Percentiles rank a stretch among this genome's conserved stretches.
phyloP scores from a whole-genome alignment of 1,140 invertebrate genomes.

The Laupala kohalensis region DNA sequence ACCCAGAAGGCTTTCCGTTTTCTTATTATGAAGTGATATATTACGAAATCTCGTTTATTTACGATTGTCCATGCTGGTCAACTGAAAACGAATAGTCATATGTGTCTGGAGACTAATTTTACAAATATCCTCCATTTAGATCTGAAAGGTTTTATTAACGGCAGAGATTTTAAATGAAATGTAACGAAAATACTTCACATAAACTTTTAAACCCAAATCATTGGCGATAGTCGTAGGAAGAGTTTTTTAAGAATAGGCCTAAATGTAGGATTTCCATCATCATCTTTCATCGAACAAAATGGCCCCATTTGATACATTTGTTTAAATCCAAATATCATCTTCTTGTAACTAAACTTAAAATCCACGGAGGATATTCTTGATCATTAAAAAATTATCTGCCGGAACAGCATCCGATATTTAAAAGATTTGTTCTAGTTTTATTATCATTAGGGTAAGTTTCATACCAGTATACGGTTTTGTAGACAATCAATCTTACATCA shows the following conservation, averaged over 20 bases:
- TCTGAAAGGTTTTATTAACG: too few species aligned
- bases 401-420: not conserved
- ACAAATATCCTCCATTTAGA: too few species aligned
- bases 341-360: too few species aligned
- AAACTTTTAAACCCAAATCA: too few species aligned
- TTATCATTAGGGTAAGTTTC: not conserved
- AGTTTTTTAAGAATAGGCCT: too few species aligned
- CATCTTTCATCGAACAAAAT: too few species aligned
- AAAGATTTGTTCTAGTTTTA: not conserved
- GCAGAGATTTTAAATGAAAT: too few species aligned
- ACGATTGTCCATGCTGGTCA: not conserved
- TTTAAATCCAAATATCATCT: too few species aligned
- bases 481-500: constrained; percentile 1
- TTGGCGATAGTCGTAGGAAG: too few species aligned
- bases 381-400: not conserved
- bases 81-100: not conserved
- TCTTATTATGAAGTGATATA: not conserved
- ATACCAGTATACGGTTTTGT: constrained; percentile 5
- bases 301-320: too few species aligned
- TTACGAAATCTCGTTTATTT: not conserved
- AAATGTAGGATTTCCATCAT: too few species aligned
- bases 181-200: too few species aligned
- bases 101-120: not conserved
- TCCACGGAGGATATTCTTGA: not conserved
- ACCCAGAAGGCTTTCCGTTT: not conserved